These are phyloP conservation scores for Cerastis rubricosa DNA, from an alignment of 2,888 invertebrate genomes.

Conservation along the genomic window DNA sequence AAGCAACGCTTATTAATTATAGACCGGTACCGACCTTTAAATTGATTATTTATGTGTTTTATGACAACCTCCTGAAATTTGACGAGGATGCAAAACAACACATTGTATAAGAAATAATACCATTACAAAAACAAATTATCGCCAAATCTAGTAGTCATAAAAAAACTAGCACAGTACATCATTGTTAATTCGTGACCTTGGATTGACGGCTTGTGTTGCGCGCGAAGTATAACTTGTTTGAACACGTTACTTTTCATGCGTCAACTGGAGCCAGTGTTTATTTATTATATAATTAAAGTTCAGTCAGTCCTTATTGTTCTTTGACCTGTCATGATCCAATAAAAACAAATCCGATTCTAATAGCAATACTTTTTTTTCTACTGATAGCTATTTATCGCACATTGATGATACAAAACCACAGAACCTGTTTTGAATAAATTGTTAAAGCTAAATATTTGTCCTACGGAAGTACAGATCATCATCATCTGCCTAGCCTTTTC, in stretches of 20 bases:
- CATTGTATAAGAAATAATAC: background rate
- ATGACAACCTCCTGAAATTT: too few species aligned
- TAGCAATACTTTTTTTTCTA: background rate
- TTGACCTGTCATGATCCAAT: background rate
- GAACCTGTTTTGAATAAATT: conserved; percentile 7
- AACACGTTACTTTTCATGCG: conserved; percentile 52
- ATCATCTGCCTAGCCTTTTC: too few species aligned
- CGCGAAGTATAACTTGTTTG: conserved; percentile 52
- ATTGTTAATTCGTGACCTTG: conserved; percentile 47
- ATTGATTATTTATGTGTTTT: too few species aligned
- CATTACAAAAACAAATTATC: background rate
- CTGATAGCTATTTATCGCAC: background rate
- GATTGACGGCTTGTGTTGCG: conserved; percentile 83
- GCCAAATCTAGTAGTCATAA: background rate
- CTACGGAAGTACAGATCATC: too few species aligned
- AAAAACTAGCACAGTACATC: conserved; percentile 25
- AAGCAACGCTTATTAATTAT: too few species aligned
- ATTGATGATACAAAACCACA: background rate
- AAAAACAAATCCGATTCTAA: background rate
- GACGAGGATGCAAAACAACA: too few species aligned
- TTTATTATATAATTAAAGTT: conserved; percentile 23
- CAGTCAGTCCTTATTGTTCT: background rate
- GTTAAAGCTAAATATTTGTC: background rate
- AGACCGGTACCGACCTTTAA: too few species aligned
- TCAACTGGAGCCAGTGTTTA: conserved; percentile 29